Evolutionary conservation across 2,888 invertebrate species (phyloP).

Genomic region (Calliphora vomitoria): DNA sequence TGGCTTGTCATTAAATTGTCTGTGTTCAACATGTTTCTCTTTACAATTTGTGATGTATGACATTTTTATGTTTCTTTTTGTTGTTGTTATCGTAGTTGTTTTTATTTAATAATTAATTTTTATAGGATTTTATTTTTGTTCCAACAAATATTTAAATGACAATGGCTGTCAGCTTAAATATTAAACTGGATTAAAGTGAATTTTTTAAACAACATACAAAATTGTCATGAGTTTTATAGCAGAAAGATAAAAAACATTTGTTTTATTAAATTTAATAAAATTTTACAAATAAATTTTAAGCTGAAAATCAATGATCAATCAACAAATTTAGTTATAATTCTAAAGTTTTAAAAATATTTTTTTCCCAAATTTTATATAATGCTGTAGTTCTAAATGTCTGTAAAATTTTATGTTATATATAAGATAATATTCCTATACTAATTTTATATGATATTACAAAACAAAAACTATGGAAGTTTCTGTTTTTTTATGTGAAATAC

Average conservation of each 20-base stretch:
- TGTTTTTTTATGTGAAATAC: too few relatives aligned
- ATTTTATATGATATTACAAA: too few relatives aligned
- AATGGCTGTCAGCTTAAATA: conserved; percentile 1
- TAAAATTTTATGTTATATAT: too few relatives aligned
- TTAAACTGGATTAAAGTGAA: background rate
- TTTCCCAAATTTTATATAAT: too few relatives aligned
- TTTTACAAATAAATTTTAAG: too few relatives aligned
- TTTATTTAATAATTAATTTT: conserved; percentile 14
- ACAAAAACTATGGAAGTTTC: too few relatives aligned
- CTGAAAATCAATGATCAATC: background rate
- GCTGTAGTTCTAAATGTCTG: too few relatives aligned
- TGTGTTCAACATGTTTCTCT: background rate
- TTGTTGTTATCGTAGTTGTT: background rate
- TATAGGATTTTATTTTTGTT: conserved; percentile 2
- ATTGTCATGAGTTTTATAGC: too few relatives aligned
- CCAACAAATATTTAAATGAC: background rate
- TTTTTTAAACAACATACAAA: background rate
- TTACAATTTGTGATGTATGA: background rate
- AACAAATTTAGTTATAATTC: background rate
- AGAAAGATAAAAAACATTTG: too few relatives aligned
- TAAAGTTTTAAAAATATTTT: too few relatives aligned
- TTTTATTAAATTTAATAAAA: too few relatives aligned
- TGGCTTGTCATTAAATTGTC: background rate
- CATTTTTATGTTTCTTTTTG: background rate
- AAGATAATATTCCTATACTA: too few relatives aligned